These are phyloP conservation scores for Mactromeris polynyma DNA, from an alignment of 2,888 invertebrate species.

Conservation along the genomic window DNA sequence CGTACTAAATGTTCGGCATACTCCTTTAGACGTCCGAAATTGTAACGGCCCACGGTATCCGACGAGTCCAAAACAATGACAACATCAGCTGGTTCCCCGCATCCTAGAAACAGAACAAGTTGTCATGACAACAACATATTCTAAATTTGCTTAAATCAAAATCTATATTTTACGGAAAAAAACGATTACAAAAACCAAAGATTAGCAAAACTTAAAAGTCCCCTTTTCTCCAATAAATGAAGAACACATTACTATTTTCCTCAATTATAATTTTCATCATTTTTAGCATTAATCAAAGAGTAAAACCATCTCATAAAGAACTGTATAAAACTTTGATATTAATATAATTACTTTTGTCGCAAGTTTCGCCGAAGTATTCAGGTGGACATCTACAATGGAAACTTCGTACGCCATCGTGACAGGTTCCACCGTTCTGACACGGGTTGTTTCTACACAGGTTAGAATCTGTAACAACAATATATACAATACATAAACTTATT, in stretches of 20 bases:
- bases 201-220: too few species aligned
- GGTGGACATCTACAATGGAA: slow-evolving; percentile 84
- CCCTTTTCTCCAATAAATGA: too few species aligned
- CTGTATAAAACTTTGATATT: too few species aligned
- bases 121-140: not conserved
- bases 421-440: slow-evolving; percentile 83
- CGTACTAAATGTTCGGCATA: slow-evolving; percentile 82
- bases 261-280: too few species aligned
- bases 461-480: slow-evolving; percentile 75
- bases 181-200: too few species aligned
- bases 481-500: too few species aligned
- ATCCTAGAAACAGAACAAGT: slow-evolving; percentile 71
- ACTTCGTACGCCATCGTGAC: slow-evolving; percentile 82
- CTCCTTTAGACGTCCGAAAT: slow-evolving; percentile 79
- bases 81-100: slow-evolving; percentile 83
- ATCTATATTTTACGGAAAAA: not conserved
- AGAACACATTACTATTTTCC: too few species aligned
- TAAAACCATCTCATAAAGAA: too few species aligned
- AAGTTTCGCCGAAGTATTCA: slow-evolving; percentile 83
- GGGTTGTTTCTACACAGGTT: slow-evolving; percentile 80
- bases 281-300: too few species aligned
- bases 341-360: slow-evolving; percentile 84
- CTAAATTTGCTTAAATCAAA: not conserved
- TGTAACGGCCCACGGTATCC: slow-evolving; percentile 78
- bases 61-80: slow-evolving; percentile 85